Percentiles rank a stretch among this genome's conserved stretches.
Evolutionary conservation across 1,140 invertebrate species (phyloP).

Genomic region (Drosophila asahinai): DNA sequence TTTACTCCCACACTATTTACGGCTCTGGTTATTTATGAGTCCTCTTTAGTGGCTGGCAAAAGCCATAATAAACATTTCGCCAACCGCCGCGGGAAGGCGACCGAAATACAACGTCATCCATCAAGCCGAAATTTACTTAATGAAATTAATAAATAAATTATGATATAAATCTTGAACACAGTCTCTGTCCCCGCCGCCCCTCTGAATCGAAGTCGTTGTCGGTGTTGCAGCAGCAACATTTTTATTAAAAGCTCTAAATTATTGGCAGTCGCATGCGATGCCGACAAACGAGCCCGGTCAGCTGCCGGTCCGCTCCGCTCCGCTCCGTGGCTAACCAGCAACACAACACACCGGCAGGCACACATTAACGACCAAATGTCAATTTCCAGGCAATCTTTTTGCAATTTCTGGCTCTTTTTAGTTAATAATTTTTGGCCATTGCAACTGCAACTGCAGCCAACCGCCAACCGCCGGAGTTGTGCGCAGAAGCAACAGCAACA

Average conservation of each 20-base stretch:
- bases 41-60: conserved; percentile 44
- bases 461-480: conserved; percentile 23
- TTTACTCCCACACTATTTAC: conserved; percentile 29
- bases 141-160: conserved; percentile 84
- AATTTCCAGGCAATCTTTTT: conserved; percentile 80
- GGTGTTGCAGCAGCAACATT: conserved; percentile 65
- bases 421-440: conserved; percentile 78
- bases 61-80: conserved; percentile 69
- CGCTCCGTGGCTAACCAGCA: conserved; percentile 34
- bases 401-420: conserved; percentile 69
- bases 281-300: conserved; percentile 71
- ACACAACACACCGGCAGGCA: conserved; percentile 19
- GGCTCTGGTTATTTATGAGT: conserved; percentile 52
- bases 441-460: conserved; percentile 33
- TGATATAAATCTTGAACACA: conserved; percentile 78
- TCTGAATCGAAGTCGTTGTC: conserved; percentile 35
- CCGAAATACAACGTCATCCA: conserved; percentile 71
- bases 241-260: conserved; percentile 84
- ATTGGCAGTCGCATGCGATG: conserved; percentile 77
- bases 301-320: conserved; percentile 17
- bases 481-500: conserved; percentile 53
- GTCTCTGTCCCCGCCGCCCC: conserved; percentile 8
- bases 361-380: conserved; percentile 81
- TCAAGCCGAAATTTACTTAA: conserved; percentile 79
- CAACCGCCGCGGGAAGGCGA: conserved; percentile 46